These are phyloP conservation scores for Fregata magnificens DNA, from an alignment of 2,113 vertebrate genomes.

Conservation along the genomic window DNA sequence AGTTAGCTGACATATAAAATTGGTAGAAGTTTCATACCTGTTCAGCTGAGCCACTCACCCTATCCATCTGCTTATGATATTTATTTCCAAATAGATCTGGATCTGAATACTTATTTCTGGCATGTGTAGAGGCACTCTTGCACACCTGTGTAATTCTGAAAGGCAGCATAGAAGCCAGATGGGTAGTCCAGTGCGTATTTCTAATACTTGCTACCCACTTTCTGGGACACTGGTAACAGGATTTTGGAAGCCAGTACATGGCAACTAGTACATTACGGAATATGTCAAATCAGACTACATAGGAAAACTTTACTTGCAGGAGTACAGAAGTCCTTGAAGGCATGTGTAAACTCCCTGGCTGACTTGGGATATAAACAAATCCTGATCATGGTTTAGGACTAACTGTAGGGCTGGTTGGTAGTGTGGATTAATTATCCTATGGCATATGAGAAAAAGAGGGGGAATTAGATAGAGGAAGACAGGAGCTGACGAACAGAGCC, in stretches of 20 bases:
- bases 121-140: not conserved
- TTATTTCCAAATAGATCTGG: not conserved
- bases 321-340: not conserved
- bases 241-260: not conserved
- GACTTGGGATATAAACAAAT: not conserved
- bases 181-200: not conserved
- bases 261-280: not conserved
- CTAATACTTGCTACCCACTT: not conserved
- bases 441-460: not conserved
- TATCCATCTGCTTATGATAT: not conserved
- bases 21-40: not conserved
- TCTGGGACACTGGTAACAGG: not conserved
- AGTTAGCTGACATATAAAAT: not conserved
- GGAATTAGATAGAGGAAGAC: not conserved
- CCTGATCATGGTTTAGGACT: not conserved
- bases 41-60: not conserved
- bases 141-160: not conserved
- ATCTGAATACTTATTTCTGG: not conserved
- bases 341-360: not conserved
- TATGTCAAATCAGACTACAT: not conserved
- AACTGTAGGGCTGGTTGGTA: not conserved
- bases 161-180: not conserved
- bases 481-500: not conserved
- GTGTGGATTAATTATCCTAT: not conserved
- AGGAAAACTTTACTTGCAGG: not conserved